A percentile compares a stretch with the other conserved stretches of the same genome.
phyloP scores from a whole-genome alignment of 2,797 vertebrate species.

The Anabas testudineus region DNA sequence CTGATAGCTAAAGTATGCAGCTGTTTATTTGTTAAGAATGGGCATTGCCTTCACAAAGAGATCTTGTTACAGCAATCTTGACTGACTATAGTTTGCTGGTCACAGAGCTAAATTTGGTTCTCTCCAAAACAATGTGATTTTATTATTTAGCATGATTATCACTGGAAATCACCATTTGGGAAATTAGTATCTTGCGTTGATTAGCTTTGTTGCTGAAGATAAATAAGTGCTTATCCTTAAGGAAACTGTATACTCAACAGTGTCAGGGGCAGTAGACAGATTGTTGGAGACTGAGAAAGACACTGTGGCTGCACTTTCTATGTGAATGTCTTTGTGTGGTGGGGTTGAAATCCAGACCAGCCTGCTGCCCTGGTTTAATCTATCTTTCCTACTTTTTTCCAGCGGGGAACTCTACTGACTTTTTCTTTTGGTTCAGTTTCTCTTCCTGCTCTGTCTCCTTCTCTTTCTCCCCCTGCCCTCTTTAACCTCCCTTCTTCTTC shows the following conservation, averaged over 20 bases:
- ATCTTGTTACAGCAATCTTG: no score
- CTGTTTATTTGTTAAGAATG: no score
- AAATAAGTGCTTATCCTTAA: conserved; percentile 31
- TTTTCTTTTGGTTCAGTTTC: conserved; percentile 62
- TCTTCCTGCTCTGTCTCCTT: conserved; percentile 61
- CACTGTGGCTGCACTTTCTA: conserved; percentile 5
- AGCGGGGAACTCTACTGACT: conserved; percentile 42
- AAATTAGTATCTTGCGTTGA: conserved; percentile 12
- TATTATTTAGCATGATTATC: neutral
- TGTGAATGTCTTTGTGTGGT: conserved; percentile 3
- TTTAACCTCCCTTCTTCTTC: conserved; percentile 77
- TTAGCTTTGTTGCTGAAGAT: conserved; percentile 17
- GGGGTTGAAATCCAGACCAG: conserved; percentile 10
- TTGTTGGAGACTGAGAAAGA: neutral
- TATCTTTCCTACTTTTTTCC: conserved; percentile 29
- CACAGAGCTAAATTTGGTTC: no score
- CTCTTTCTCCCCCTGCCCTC: conserved; percentile 69
- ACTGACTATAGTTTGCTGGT: no score
- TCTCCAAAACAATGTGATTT: neutral
- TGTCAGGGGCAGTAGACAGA: conserved; percentile 21
- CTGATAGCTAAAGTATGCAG: no score
- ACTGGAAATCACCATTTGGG: neutral
- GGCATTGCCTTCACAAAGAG: no score
- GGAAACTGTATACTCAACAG: no score
- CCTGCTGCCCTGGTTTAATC: conserved; percentile 21